Evolutionary conservation across 2,888 invertebrate species (phyloP).

Genomic region (Salticus scenicus): DNA sequence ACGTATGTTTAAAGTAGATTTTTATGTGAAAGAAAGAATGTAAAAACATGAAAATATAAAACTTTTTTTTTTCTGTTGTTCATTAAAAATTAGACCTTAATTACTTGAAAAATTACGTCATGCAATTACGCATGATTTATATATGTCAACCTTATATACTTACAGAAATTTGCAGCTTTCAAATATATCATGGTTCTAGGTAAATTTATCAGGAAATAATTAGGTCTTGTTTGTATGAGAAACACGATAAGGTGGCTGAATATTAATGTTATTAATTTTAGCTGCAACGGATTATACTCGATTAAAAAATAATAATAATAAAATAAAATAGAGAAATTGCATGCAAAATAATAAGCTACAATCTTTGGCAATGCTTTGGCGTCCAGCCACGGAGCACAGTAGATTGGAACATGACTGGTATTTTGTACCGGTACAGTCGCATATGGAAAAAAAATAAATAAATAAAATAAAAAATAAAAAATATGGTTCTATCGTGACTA

Average conservation of each 20-base stretch:
- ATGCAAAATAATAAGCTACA: not conserved
- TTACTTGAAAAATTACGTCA: too few species aligned
- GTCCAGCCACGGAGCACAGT: not conserved
- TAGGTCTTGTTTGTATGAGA: not conserved
- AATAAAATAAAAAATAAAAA: too few species aligned
- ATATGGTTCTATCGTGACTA: constrained; percentile 6
- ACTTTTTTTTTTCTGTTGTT: too few species aligned
- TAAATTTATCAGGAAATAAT: not conserved
- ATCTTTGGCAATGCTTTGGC: constrained; percentile 6
- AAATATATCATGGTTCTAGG: not conserved
- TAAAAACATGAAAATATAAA: too few species aligned
- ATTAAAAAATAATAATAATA: too few species aligned
- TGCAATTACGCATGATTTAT: not conserved
- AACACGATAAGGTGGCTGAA: not conserved
- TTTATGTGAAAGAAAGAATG: too few species aligned
- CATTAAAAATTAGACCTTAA: too few species aligned
- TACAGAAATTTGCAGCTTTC: not conserved
- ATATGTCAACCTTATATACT: not conserved
- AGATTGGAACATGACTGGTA: constrained; percentile 6
- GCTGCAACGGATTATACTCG: not conserved
- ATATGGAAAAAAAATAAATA: not conserved
- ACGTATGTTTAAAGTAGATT: too few species aligned
- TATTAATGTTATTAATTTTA: not conserved
- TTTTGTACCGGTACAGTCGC: not conserved
- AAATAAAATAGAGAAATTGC: not conserved